Conservation (phyloP, 2,888 invertebrate genomes). For the Heliconius charithonia region DNA sequence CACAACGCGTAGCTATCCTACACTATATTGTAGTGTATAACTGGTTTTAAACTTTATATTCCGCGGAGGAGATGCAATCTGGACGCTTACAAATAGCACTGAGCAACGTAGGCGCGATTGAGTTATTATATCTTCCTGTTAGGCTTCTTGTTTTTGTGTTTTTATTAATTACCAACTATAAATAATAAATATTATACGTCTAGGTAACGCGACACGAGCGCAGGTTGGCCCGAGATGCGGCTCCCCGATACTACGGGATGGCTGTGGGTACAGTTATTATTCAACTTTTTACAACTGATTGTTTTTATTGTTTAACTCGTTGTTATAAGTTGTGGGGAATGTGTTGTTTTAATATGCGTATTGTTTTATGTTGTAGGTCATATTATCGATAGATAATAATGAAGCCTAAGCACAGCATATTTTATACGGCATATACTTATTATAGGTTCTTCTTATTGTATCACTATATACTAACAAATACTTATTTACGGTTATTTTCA, state of each 20-base stretch:
- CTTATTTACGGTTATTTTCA: background rate
- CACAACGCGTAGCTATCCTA: background rate
- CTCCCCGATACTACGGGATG: constrained; percentile 68
- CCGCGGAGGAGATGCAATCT: constrained; percentile 77
- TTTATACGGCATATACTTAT: background rate
- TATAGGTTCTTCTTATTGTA: background rate
- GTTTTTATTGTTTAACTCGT: constrained; percentile 50
- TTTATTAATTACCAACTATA: constrained; percentile 82
- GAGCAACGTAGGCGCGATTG: constrained; percentile 76
- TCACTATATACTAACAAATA: background rate
- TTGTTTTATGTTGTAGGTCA: constrained; percentile 27
- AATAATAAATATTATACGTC: constrained; percentile 83
- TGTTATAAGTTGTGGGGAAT: constrained; percentile 34
- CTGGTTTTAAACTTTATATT: constrained; percentile 58
- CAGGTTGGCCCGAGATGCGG: constrained; percentile 70
- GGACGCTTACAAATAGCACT: constrained; percentile 80
- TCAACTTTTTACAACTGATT: constrained; percentile 75
- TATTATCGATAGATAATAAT: constrained; percentile 19
- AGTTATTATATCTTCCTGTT: constrained; percentile 84
- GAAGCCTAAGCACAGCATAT: background rate
- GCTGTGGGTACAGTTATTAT: constrained; percentile 69
- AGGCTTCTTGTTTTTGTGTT: constrained; percentile 83
- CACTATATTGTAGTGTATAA: constrained; percentile 28
- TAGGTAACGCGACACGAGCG: constrained; percentile 73
- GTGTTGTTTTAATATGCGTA: constrained; percentile 23